Conservation (phyloP, 2,113 vertebrate genomes). For the Poeciliopsis prolifica region DNA sequence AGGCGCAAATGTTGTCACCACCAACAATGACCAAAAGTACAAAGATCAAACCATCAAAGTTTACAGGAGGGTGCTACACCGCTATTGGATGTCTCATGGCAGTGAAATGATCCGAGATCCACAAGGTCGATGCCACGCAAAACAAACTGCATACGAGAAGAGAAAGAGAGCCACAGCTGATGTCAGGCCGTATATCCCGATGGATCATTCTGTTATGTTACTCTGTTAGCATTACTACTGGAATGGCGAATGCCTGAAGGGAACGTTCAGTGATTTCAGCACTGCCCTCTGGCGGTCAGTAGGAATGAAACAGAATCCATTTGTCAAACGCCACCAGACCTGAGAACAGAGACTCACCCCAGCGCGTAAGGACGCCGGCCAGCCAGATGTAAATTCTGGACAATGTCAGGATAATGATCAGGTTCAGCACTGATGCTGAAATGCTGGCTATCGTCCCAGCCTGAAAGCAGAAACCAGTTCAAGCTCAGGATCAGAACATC, state of each 20-base stretch:
- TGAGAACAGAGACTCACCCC: conserved; percentile 72
- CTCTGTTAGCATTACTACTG: not conserved
- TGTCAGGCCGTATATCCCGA: not conserved
- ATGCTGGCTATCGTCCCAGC: conserved; percentile 78
- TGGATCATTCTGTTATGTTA: not conserved
- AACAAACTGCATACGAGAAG: not conserved
- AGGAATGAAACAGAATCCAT: not conserved
- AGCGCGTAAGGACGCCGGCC: conserved; percentile 80
- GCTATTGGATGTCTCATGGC: no score
- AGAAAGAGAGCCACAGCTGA: not conserved
- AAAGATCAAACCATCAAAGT: not conserved
- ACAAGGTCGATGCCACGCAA: no score
- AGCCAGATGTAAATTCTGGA: conserved; percentile 75
- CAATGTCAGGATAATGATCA: conserved; percentile 80
- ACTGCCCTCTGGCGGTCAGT: no score
- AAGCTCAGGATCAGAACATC: not conserved
- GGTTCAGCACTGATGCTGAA: conserved; percentile 77
- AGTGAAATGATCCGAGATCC: no score
- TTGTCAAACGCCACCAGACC: not conserved
- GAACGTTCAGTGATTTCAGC: no score
- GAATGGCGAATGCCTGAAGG: no score
- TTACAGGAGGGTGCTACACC: no score
- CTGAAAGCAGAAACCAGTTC: conserved; percentile 54
- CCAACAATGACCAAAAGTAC: not conserved
- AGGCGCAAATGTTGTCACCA: not conserved